Evolutionary conservation across 1,140 invertebrate genomes (phyloP), one percentile per base, ranked within the genome.

Genomic region (Drosophila bifasciata): DNA sequence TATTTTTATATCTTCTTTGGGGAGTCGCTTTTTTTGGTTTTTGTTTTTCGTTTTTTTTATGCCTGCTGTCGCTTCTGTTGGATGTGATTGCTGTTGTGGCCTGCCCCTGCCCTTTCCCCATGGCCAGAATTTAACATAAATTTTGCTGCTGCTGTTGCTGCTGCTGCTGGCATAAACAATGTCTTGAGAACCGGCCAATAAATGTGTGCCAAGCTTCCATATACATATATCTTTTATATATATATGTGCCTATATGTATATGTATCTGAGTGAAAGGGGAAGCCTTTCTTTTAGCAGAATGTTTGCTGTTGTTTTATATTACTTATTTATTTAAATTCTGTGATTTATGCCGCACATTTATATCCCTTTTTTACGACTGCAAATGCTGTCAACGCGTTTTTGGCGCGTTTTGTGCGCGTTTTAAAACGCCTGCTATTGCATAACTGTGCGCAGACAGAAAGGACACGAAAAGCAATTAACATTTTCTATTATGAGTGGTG

Each of bases 391-490:
- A 71, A 80, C 59, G 55, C n/a, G n/a, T n/a, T n/a, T 55, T 62
- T 51, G 8, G 61, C 28, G 61, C 57, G 68, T 62, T 56, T 43
- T 59, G 17, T 11, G 41, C 23, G 32, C 32, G 48, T 51, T 81
- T 74, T 74, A 43, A 53, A 68, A 78, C 32, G 32, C 32, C 49
- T 67, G 51, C 5, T 25, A 17, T 74, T 74, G 70, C 69, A 72
- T 57, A 74, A 73, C 50, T 56, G 15, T 56, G 15, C 21, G 36
- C 23, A 9, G 68, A 25, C 68, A 52, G 40, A 61, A 75, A 74
- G 56, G 69, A 69, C 66, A 64, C 41, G 32, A 72, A 72, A 88
- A 86, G 81, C 81, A 86, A 86, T 86, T 86, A 88, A 86, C 83
- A 88, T 78, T 74, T 80, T 81, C 48, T 55, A 39, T 58, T 76